Evolutionary conservation across 2,113 vertebrate genomes (phyloP).

Genomic region (Neopipo cinnamomea): DNA sequence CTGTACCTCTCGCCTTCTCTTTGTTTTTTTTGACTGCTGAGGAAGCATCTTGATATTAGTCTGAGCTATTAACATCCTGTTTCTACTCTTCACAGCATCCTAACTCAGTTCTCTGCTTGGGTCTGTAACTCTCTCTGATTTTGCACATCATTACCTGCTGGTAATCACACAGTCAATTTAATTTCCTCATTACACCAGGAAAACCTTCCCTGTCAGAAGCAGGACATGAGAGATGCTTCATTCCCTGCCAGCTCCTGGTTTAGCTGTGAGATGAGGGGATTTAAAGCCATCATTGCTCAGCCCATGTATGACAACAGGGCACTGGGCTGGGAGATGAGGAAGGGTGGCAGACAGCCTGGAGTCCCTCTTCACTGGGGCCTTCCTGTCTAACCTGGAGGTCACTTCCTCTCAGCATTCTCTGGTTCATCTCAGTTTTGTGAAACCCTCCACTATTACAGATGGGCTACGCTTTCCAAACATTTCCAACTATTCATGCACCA

Average conservation of each 20-base stretch:
- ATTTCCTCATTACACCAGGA: neutral
- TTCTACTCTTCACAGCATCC: neutral
- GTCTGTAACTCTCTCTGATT: neutral
- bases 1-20: neutral
- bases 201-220: neutral
- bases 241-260: neutral
- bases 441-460: neutral
- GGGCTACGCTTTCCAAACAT: neutral
- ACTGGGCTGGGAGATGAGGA: neutral
- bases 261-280: neutral
- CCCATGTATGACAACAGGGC: rapidly evolving
- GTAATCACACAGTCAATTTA: neutral
- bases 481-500: neutral
- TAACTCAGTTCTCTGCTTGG: neutral
- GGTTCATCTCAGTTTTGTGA: neutral
- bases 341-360: neutral
- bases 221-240: neutral
- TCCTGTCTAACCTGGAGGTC: neutral
- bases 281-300: neutral
- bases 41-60: neutral
- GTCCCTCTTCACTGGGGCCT: neutral
- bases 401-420: neutral
- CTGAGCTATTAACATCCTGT: neutral
- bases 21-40: neutral
- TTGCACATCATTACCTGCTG: neutral